Percentiles rank a stretch among this genome's conserved stretches.
These are phyloP conservation scores for Boloria selene DNA, from an alignment of 2,888 invertebrate species.

Conservation along the genomic window DNA sequence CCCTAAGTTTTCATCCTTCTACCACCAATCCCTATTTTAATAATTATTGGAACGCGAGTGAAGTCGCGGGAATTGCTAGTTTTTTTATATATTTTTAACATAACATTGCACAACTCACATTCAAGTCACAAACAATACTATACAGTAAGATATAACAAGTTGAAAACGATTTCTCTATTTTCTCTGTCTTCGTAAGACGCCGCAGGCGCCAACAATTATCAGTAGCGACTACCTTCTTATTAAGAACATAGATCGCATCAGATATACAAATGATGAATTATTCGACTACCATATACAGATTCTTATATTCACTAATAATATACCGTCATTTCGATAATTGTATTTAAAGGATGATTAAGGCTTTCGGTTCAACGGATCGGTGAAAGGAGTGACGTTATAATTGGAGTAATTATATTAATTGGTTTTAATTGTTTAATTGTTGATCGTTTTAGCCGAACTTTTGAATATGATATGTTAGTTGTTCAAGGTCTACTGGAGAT, in stretches of 20 bases:
- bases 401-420: conserved; percentile 15
- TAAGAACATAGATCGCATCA: conserved; percentile 45
- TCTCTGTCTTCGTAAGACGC: conserved; percentile 42
- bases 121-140: too few relatives aligned
- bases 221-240: conserved; percentile 60
- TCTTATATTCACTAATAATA: conserved; percentile 40
- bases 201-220: conserved; percentile 59
- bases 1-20: too few relatives aligned
- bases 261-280: conserved; percentile 48
- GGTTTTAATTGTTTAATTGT: conserved; percentile 20
- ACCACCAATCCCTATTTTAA: too few relatives aligned
- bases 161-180: background rate
- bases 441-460: background rate
- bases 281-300: conserved; percentile 36
- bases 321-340: conserved; percentile 52
- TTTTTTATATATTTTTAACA: too few relatives aligned
- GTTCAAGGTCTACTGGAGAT: background rate
- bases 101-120: too few relatives aligned
- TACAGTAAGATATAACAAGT: too few relatives aligned
- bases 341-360: conserved; percentile 43
- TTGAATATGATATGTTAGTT: background rate
- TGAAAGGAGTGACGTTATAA: conserved; percentile 7
- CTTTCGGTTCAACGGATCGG: conserved; percentile 13
- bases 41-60: too few relatives aligned
- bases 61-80: too few relatives aligned